These are phyloP conservation scores for Drosophila ambigua DNA, from an alignment of 1,140 invertebrate genomes.

Conservation along the genomic window DNA sequence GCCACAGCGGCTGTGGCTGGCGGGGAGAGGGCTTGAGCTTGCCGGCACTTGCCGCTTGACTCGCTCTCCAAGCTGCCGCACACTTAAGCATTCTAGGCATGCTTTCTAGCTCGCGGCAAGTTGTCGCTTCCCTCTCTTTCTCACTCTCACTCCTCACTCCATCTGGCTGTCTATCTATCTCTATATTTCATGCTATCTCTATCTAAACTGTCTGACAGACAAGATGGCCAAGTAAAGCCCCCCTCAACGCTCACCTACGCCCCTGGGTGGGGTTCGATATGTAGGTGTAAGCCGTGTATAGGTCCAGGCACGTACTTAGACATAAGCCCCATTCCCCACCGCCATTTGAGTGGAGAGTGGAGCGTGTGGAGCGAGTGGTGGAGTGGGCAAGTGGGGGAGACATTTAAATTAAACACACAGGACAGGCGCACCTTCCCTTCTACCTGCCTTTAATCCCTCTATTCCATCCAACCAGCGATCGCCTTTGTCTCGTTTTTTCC, in stretches of 20 bases:
- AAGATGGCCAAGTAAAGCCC: not conserved
- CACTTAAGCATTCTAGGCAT: constrained; percentile 73
- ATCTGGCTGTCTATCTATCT: constrained; percentile 15
- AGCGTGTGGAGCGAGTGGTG: too few relatives aligned
- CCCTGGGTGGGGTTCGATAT: constrained; percentile 13
- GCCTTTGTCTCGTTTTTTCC: constrained; percentile 27
- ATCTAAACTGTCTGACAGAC: constrained; percentile 9
- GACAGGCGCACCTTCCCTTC: constrained; percentile 8
- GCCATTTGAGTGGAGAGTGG: constrained; percentile 5
- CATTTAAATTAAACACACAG: constrained; percentile 65
- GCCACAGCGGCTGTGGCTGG: not conserved
- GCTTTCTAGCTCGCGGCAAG: constrained; percentile 70
- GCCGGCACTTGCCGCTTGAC: constrained; percentile 52
- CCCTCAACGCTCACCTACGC: too few relatives aligned
- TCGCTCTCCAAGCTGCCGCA: constrained; percentile 40
- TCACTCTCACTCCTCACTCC: not conserved
- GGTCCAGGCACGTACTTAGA: constrained; percentile 62
- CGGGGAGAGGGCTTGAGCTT: not conserved
- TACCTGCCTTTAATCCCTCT: not conserved
- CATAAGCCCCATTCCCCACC: constrained; percentile 44
- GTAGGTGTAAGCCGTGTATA: constrained; percentile 50
- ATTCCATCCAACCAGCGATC: constrained; percentile 7
- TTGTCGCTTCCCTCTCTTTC: constrained; percentile 31
- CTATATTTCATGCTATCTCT: constrained; percentile 9
- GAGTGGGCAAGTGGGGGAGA: not conserved